phyloP scores from a whole-genome alignment of 2,888 invertebrate species.

The Hirtodrosophila cameraria region DNA sequence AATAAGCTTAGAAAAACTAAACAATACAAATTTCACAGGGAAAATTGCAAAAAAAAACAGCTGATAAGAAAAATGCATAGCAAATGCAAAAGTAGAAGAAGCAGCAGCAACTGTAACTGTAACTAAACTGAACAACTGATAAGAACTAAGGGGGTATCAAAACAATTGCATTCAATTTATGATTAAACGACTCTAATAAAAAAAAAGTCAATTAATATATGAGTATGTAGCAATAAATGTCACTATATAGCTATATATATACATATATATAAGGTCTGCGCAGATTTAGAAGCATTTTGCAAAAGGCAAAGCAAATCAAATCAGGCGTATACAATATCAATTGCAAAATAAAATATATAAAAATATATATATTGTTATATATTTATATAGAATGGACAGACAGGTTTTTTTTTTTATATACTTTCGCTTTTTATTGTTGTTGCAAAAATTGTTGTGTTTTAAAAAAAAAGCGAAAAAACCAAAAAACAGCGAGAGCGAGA shows the following conservation, averaged over 20 bases:
- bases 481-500: constrained; percentile 27
- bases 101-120: constrained; percentile 8
- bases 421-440: constrained; percentile 68
- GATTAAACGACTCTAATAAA: constrained; percentile 41
- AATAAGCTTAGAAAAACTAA: constrained; percentile 56
- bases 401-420: constrained; percentile 39
- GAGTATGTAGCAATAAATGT: not conserved
- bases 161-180: constrained; percentile 45
- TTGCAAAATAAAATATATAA: constrained; percentile 16
- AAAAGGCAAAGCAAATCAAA: constrained; percentile 2
- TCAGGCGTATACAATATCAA: constrained; percentile 23
- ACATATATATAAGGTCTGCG: not conserved
- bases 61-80: constrained; percentile 52
- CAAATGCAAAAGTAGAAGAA: constrained; percentile 18
- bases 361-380: constrained; percentile 1
- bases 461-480: constrained; percentile 37
- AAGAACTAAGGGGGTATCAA: constrained; percentile 5
- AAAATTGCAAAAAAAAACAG: constrained; percentile 21
- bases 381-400: constrained; percentile 3
- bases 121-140: constrained; percentile 25
- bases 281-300: constrained; percentile 13
- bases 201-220: constrained; percentile 15
- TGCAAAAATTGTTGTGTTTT: constrained; percentile 36
- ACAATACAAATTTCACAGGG: constrained; percentile 40
- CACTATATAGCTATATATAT: not conserved